phyloP scores from a whole-genome alignment of 2,888 invertebrate genomes.

The Apamea anceps region DNA sequence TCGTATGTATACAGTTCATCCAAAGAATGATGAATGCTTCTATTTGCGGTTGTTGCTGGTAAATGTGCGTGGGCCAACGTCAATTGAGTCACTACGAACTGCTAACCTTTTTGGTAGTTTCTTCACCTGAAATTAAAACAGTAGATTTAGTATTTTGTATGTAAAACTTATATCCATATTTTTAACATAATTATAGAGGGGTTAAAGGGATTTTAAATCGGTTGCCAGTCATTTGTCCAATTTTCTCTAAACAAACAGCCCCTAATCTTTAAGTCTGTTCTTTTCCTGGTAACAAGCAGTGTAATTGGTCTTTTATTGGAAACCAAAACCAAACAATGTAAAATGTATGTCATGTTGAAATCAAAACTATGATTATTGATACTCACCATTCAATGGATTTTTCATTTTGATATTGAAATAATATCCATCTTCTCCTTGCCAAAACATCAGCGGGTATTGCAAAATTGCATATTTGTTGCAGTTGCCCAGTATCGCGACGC shows the following conservation, averaged over 20 bases:
- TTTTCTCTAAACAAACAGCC: background rate
- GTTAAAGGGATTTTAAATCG: no score
- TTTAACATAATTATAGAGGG: no score
- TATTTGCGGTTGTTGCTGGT: background rate
- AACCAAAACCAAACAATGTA: background rate
- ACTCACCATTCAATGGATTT: background rate
- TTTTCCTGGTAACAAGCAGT: no score
- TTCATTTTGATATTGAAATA: slow-evolving; percentile 36
- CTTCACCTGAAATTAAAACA: background rate
- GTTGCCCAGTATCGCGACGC: background rate
- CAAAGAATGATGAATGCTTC: no score
- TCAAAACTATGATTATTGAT: no score
- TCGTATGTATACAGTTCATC: no score
- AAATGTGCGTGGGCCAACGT: background rate
- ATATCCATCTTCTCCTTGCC: slow-evolving; percentile 60
- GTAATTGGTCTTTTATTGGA: background rate
- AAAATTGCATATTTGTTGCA: no score
- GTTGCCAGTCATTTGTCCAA: no score
- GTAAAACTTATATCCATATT: no score
- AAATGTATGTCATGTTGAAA: no score
- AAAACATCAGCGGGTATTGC: slow-evolving; percentile 69
- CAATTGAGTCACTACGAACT: background rate
- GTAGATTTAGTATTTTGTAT: no score
- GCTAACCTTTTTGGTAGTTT: background rate
- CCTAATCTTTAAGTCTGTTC: background rate